Evolutionary conservation across 2,888 invertebrate genomes (phyloP), one percentile per base, ranked within the genome.

Genomic region (Drosophila testacea): DNA sequence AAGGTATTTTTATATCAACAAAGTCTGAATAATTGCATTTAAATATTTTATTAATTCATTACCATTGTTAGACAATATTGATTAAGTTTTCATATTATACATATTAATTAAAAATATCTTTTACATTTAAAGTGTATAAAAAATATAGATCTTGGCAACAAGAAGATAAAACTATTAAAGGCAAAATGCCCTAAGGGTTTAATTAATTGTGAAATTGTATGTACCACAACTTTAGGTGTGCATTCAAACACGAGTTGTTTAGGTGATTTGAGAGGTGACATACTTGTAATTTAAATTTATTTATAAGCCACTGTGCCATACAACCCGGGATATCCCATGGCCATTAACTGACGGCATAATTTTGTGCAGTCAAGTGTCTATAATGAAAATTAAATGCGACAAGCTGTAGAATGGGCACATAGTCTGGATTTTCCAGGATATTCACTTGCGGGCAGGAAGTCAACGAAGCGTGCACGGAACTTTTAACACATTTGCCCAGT

Each of bases 361-460:
- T 69, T 59, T 75, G 83, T 69, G 78, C 83, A 85, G 73, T 81
- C 83, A 81, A 83, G 80, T 83, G 83, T 10, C 73, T 78, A 74
- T 83, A 85, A 84, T 84, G 85, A 78, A 84, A 84, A 85, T 83
- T 81, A 83, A 84, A 84, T 81, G 81, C 73, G 65, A 47, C 70
- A 74, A 65, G 74, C 68, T 70, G 65, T 9, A n/a, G 61, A 22
- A 28, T n/a, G 32, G 42, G 42, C 22, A 42, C 30, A 61, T 28
- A 36, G 36, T 36, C 32, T 27, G 61, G 52, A 56, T 16, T 61
- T 50, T 41, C 69, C 38, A 65, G 74, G 74, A 68, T 71, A 32
- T 67, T 13, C 42, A 46, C 46, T 72, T 64, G 64, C 67, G 75
- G 71, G 61, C 70, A 65, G 59, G 55, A 65, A 77, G 59, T 55